These are phyloP conservation scores for Lithobates pipiens DNA, from an alignment of 2,797 vertebrate species.

Conservation along the genomic window DNA sequence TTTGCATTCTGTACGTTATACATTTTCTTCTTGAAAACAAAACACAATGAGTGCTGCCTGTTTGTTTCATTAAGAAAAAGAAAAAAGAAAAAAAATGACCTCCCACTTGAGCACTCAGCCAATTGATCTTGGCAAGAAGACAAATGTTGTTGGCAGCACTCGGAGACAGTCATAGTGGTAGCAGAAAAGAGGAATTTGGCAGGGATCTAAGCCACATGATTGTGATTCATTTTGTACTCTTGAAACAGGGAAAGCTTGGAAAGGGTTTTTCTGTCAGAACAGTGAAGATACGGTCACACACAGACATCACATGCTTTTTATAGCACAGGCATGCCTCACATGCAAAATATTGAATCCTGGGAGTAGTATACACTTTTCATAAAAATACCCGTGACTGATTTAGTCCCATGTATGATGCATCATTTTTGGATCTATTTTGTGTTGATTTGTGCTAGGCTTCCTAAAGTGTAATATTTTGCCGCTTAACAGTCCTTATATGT, in stretches of 20 bases:
- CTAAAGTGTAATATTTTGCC: too few species aligned
- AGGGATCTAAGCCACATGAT: conserved; percentile 78
- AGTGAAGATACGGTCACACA: conserved; percentile 80
- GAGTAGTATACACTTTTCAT: too few species aligned
- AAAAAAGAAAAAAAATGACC: conserved; percentile 46
- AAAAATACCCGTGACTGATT: too few species aligned
- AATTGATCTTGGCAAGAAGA: conserved; percentile 78
- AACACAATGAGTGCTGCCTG: conserved; percentile 42
- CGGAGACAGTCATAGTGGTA: conserved; percentile 75
- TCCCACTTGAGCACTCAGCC: conserved; percentile 61
- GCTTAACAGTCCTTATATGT: too few species aligned
- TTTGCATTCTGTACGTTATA: conserved; percentile 37
- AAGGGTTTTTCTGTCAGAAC: conserved; percentile 76
- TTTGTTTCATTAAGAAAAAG: conserved; percentile 60
- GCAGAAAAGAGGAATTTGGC: conserved; percentile 82
- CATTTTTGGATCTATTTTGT: too few species aligned
- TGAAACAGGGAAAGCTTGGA: conserved; percentile 77
- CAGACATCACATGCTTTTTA: conserved; percentile 88
- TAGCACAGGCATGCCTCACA: conserved; percentile 82
- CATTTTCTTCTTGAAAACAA: conserved; percentile 24
- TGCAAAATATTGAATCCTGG: conserved; percentile 78
- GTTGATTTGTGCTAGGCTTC: too few species aligned
- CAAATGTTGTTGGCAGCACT: conserved; percentile 78
- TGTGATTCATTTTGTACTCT: conserved; percentile 84
- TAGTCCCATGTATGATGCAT: too few species aligned